A percentile compares a stretch with the other conserved stretches of the same genome.
Evolutionary conservation across 2,113 vertebrate species (phyloP).

Genomic region (Cochlearius cochlearius): DNA sequence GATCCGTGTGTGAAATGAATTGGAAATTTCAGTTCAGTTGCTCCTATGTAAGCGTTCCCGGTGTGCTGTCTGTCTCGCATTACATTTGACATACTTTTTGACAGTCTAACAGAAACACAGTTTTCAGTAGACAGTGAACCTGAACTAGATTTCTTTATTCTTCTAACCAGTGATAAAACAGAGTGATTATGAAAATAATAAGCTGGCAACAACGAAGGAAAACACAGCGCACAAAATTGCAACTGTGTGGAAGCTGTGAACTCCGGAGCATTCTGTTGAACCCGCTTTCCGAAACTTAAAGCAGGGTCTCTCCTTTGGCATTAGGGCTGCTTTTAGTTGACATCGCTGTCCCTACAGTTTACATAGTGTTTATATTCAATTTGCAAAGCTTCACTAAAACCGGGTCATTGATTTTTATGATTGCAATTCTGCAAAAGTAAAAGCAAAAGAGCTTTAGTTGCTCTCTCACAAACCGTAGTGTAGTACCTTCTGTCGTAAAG

Average conservation of each 20-base stretch:
- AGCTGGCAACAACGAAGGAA: neutral
- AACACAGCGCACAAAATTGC: neutral
- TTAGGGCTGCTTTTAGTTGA: neutral
- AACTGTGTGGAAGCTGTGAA: neutral
- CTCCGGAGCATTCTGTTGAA: neutral
- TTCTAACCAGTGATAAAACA: neutral
- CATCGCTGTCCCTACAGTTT: neutral
- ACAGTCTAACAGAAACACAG: constrained; percentile 27
- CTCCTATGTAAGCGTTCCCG: neutral
- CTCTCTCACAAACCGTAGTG: neutral
- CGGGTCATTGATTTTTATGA: constrained; percentile 19
- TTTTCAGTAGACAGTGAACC: neutral
- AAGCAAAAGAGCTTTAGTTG: neutral
- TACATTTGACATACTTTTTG: neutral
- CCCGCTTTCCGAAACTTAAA: neutral
- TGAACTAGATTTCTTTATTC: constrained; percentile 8
- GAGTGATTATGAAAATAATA: constrained; percentile 13
- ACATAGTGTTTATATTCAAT: neutral
- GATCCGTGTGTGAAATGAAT: neutral
- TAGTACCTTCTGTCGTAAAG: neutral
- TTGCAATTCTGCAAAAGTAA: neutral
- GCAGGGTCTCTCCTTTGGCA: neutral
- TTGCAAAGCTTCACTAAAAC: constrained; percentile 11
- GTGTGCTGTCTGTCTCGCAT: neutral
- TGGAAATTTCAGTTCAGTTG: constrained; percentile 13